Conservation (phyloP, 2,113 vertebrate species). For the Cryptomyrus ogoouensis region DNA sequence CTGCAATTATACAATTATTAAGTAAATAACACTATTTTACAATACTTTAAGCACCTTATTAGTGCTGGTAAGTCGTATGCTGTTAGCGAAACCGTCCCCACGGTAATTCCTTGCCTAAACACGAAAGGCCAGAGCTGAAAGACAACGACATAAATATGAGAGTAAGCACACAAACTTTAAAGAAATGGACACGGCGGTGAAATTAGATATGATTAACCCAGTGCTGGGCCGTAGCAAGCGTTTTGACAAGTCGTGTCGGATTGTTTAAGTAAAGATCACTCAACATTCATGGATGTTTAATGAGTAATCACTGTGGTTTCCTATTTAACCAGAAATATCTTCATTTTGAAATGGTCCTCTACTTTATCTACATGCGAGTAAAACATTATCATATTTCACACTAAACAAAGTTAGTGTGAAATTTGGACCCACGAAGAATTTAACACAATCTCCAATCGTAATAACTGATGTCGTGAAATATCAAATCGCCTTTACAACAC, state of each 20-base stretch:
- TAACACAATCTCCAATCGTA: not conserved
- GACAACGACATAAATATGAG: not conserved
- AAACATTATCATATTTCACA: not conserved
- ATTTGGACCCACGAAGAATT: not conserved
- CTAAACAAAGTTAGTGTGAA: not conserved
- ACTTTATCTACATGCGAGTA: not conserved
- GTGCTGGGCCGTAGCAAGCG: not conserved
- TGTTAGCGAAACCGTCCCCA: not conserved
- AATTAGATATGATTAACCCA: not conserved
- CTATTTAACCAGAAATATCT: not conserved
- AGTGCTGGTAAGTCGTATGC: not conserved
- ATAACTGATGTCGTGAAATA: not conserved
- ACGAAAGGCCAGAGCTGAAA: not conserved
- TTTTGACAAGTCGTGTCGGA: not conserved
- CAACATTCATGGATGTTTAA: not conserved
- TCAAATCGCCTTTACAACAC: not conserved
- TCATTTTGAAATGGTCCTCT: not conserved
- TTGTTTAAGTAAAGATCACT: constrained; percentile 11
- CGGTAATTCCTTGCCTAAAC: not conserved
- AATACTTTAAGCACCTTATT: not conserved
- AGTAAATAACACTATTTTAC: not conserved
- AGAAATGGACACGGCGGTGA: not conserved
- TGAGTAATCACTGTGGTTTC: not conserved
- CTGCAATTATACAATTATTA: not conserved
- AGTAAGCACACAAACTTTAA: not conserved